Evolutionary conservation across 2,113 vertebrate genomes (phyloP).

Genomic region (Dicentrarchus labrax): DNA sequence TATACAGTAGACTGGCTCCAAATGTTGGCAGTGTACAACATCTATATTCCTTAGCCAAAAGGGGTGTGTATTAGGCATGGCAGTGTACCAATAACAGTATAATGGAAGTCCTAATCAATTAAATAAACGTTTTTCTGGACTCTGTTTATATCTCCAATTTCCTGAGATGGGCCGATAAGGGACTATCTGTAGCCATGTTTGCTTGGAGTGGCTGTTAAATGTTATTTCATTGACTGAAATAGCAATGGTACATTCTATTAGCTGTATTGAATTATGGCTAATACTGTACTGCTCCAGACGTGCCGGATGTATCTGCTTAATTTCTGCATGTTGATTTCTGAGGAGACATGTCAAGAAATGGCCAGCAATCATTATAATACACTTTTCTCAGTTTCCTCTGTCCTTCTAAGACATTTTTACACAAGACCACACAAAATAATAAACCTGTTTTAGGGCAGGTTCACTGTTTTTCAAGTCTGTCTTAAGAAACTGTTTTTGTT

Average conservation of each 20-base stretch:
- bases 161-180: constrained; percentile 28
- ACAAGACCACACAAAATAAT: not conserved
- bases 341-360: not conserved
- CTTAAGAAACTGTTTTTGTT: not conserved
- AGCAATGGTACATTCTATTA: constrained; percentile 32
- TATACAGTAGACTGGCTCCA: not conserved
- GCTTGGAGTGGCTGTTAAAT: constrained; percentile 39
- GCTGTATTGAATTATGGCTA: constrained; percentile 24
- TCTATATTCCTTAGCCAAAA: constrained; percentile 16
- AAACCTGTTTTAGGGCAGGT: not conserved
- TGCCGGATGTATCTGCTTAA: constrained; percentile 15
- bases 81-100: constrained; percentile 20
- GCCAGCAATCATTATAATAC: not conserved
- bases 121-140: constrained; percentile 40
- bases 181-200: constrained; percentile 41
- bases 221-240: constrained; percentile 39
- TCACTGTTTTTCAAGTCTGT: not conserved
- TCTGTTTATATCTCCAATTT: constrained; percentile 47
- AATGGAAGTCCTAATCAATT: constrained; percentile 56
- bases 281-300: not conserved
- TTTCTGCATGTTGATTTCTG: constrained; percentile 1
- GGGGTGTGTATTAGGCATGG: constrained; percentile 17
- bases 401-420: not conserved
- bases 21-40: constrained; percentile 16
- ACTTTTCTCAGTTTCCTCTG: not conserved